These are phyloP conservation scores for Lithobates pipiens DNA, from an alignment of 2,797 vertebrate species.

Conservation along the genomic window DNA sequence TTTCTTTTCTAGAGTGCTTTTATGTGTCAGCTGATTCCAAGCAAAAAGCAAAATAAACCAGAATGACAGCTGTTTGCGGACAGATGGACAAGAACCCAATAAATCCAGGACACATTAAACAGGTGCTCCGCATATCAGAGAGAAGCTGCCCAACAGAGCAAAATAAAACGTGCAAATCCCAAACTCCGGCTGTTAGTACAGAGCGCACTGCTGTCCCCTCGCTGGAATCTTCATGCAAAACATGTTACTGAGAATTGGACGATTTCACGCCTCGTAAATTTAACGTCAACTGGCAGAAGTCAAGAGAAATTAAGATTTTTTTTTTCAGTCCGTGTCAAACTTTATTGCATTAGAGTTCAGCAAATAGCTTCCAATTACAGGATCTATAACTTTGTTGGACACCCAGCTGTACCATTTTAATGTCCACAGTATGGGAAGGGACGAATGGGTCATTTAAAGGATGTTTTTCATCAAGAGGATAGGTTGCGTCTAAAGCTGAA, in stretches of 20 bases:
- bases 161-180: constrained; percentile 6
- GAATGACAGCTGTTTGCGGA: constrained; percentile 30
- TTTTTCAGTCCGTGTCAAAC: constrained; percentile 40
- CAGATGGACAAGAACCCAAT: constrained; percentile 37
- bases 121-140: constrained; percentile 10
- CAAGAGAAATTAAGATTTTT: constrained; percentile 68
- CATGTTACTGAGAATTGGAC: constrained; percentile 64
- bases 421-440: neutral
- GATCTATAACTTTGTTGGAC: constrained; percentile 49
- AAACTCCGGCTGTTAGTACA: neutral
- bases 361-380: constrained; percentile 37
- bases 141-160: constrained; percentile 1
- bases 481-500: neutral
- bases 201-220: constrained; percentile 13
- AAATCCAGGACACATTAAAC: constrained; percentile 33
- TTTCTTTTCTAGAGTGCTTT: neutral
- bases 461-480: constrained; percentile 3
- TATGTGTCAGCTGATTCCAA: neutral
- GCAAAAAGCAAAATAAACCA: neutral
- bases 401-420: neutral
- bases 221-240: constrained; percentile 62
- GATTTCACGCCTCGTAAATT: constrained; percentile 69
- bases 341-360: constrained; percentile 42
- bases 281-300: constrained; percentile 70
- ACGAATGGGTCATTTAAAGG: constrained; percentile 2